Base-by-base conservation (phyloP, 2,113 vertebrate genomes). In the Pseudopipra pipra region DNA sequence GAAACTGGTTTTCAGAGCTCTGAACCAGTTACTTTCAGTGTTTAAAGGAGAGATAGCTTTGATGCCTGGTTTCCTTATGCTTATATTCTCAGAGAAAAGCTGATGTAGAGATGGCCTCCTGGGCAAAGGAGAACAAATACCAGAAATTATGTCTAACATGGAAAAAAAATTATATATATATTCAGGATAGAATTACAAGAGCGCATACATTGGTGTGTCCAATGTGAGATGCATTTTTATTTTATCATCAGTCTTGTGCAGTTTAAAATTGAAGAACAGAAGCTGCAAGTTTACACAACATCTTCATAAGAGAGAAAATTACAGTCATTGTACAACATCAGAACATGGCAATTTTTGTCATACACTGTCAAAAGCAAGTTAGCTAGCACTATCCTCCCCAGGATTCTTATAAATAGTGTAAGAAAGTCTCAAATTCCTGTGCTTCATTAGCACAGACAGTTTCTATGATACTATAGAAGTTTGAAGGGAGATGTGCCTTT, bases 401-500 rank as follows among this genome's bases (percentile, higher is more conserved):
- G 5, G 5, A 39, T 47, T 55, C 56, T 63, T 81, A 39, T 12
- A 65, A 80, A 71, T 9, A 56, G 25, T 37, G 12, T 63, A 88
- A 89, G 49, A 81, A 67, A 59, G 37, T 12, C 9, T 31, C 83
- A 39, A 65, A 68, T 35, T n/a, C 37, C 68, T 46, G 25, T 67
- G 56, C 43, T 80, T 83, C 78, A n/a, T 21, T 77, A 61, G 4
- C 74, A 90, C 21, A 71, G 12, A 22, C 4, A 4, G 13, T 49
- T 91, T 31, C 35, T 46, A 31, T 16, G 12, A 39, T 5, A 5
- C 41, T 28, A 20, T 1, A 43, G 59, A 51, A 87, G 37, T 66
- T 94, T 82, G 80, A 77, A 87, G 88, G 74, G 79, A 93, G 28
- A 75, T 93, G 28, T 94, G 46, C 37, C 94, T 95, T 95, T 81